phyloP scores from a whole-genome alignment of 2,797 vertebrate genomes.

The Tauraco hartlaubi region DNA sequence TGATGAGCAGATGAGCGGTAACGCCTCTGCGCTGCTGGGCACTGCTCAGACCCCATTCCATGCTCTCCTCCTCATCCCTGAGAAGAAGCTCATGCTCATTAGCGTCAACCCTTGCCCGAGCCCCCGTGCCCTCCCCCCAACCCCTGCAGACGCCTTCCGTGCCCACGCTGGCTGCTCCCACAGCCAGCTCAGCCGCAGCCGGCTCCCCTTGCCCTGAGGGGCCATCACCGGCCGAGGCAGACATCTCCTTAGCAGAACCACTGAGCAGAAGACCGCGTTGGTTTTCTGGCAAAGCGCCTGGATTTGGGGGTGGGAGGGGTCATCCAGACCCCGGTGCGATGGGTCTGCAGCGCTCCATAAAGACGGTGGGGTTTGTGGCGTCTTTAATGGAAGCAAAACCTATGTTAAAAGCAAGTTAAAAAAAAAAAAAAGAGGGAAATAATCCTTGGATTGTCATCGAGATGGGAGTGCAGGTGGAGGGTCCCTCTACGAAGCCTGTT shows the following conservation, averaged over 20 bases:
- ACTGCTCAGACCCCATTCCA: neutral
- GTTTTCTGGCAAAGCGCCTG: neutral
- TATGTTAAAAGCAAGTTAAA: neutral
- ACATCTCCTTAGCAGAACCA: neutral
- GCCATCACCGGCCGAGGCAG: accelerated
- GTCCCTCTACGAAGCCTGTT: neutral
- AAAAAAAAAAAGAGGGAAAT: neutral
- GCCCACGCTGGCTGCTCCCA: neutral
- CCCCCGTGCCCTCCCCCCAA: neutral
- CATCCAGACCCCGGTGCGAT: neutral
- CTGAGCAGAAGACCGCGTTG: neutral
- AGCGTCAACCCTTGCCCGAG: neutral
- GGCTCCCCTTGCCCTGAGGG: neutral
- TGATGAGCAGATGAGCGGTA: neutral
- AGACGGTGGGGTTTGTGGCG: neutral
- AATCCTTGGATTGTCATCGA: neutral
- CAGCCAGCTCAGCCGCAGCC: accelerated
- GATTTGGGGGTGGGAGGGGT: neutral
- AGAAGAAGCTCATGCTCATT: neutral
- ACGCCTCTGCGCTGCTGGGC: accelerated
- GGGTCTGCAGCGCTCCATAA: neutral
- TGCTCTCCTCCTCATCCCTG: neutral
- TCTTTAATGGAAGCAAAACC: neutral
- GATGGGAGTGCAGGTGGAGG: neutral
- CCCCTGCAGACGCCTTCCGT: neutral